Evolutionary conservation across 1,140 invertebrate species (phyloP), one percentile per base, ranked within the genome.

Genomic region (Armadillidium nasatum): DNA sequence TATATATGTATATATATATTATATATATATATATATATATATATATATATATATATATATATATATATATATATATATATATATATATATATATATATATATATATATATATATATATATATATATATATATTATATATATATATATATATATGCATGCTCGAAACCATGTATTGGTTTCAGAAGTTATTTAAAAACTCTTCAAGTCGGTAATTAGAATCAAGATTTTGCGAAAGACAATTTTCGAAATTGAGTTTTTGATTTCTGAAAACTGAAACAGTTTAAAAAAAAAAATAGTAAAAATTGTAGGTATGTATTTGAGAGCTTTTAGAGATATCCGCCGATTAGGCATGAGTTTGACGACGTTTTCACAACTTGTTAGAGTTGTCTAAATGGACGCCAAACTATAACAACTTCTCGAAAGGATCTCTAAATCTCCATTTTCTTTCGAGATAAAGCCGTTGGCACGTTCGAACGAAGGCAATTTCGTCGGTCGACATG

Each of bases 11-110:
- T 43, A 11, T 71, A 15, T 71, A 15, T 71, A 43, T 13, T 44
- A 43, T 44, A 43, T 15, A 71, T 15, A 43, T 44, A 43, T n/a
- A 71, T 44, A 44, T 44, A 44, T 71, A 23, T 71, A 71, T 71
- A 71, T 44, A 44, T 71, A 71, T 71, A 44, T 71, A 71, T 71
- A 71, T 71, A 71, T 71, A 71, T 71, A n/a, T 19, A 19, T 13
- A 43, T 43, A 15, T 60, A 50, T 60, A 60, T 15, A 60, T 60
- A 60, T 60, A 4, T 4, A 3, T 15, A 60, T 15, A 60, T 15
- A 60, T 60, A 60, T 15, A 60, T 71, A 71, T 33, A 71, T 71
- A 71, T 33, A 71, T 71, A 33, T 33, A 71, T 71, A 33, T 71
- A 71, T 71, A 71, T 33, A 23, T 71, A 71, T 22, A 15, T 71